phyloP scores from a whole-genome alignment of 2,888 invertebrate species.

The Formica aserva region DNA sequence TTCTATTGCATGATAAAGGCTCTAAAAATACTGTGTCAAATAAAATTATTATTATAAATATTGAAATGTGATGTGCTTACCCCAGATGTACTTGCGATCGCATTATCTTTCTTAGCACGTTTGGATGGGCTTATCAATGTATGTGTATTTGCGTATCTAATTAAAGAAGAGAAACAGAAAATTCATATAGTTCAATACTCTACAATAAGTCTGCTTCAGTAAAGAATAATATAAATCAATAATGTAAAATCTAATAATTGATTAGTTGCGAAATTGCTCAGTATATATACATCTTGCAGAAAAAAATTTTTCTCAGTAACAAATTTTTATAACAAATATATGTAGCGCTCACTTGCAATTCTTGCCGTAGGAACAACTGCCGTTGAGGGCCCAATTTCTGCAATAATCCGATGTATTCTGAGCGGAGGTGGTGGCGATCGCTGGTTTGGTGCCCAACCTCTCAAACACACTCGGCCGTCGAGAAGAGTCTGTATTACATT shows the following conservation, averaged over 20 bases:
- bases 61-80: constrained; percentile 73
- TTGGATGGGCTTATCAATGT: constrained; percentile 92
- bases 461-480: constrained; percentile 93
- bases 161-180: constrained; percentile 68
- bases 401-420: constrained; percentile 89
- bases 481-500: constrained; percentile 88
- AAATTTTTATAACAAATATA: constrained; percentile 15
- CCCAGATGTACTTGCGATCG: constrained; percentile 81
- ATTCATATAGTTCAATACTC: constrained; percentile 54
- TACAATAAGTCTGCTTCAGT: constrained; percentile 20
- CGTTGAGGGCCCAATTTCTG: constrained; percentile 92
- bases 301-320: neutral
- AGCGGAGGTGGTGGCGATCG: constrained; percentile 82
- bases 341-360: constrained; percentile 88
- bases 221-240: neutral
- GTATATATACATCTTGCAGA: too few relatives aligned
- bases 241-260: neutral
- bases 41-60: constrained; percentile 9
- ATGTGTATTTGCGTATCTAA: constrained; percentile 89
- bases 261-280: too few relatives aligned
- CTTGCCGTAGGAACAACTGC: constrained; percentile 92
- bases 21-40: neutral
- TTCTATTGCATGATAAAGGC: constrained; percentile 15
- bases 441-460: constrained; percentile 92
- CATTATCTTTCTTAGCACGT: constrained; percentile 90